Evolutionary conservation across 2,797 vertebrate genomes (phyloP), one percentile per base, ranked within the genome.

Genomic region (Pelochelys cantorii): DNA sequence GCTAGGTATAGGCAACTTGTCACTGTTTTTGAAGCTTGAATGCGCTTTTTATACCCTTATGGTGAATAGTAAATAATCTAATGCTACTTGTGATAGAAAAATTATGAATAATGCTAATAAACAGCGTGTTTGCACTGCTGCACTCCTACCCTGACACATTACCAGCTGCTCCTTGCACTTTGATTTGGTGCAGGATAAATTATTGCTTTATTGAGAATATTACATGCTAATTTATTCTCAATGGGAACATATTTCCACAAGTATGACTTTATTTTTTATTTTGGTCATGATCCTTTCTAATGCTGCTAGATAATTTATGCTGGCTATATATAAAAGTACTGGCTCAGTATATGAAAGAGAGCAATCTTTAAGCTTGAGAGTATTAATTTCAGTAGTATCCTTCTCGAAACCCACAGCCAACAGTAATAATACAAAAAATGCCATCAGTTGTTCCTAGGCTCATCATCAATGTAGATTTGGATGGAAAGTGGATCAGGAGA

Each of bases 101-200:
- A 95, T 96, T 94, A 97, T 97, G 97, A 97, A 97, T 97, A 98
- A 98, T 96, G 90, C 85, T 97, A 97, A 97, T 95, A 96, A 97
- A 97, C 85, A 48, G 48, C 95, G 79, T 85, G 57, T 95, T 95
- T 92, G 68, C 53, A 90, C 68, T 93, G 71, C 87, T 96, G 81
- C 81, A 97, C 79, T 89, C 81, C 75, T 94, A 95, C 87, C 79
- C 84, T 95, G 83, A 80, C 59, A 96, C 87, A 83, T 37, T 95
- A 90, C 94, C 97, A 98, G 93, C 94, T 97, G 94, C 93, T 97
- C 85, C 87, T 95, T 95, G 88, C 88, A 92, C 79, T 97, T 82
- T 85, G 60, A 93, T 91, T 23, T 89, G 59, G 57, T 80, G 82
- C 29, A 93, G 88, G 87, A 95, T 83, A 94, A 90, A 93, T 96